Base-by-base conservation (phyloP, 2,797 vertebrate species). In the Brotula barbata region DNA sequence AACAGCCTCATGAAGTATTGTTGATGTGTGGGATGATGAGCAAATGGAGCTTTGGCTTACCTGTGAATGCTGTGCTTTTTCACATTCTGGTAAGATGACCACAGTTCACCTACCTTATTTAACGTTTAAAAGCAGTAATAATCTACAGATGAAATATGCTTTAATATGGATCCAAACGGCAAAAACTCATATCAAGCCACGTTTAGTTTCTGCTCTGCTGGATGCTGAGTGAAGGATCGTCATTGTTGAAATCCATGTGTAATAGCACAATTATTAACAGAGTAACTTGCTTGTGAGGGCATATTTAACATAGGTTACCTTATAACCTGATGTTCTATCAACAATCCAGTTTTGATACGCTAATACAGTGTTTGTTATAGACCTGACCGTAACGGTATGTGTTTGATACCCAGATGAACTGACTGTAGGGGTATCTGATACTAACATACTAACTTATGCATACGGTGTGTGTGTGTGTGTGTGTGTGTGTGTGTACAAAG, bases 181-280 rank as follows among this genome's bases (percentile, higher is more conserved):
- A 70, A 51, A 64, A 63, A 51, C 36, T 69, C 51, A 25, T 17
- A 46, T 70, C 40, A 63, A 75, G 56, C 66, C 66, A 69, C 71
- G 44, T 64, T 68, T 70, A 78, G 48, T 71, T 19, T 54, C 47
- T 58, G 66, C 25, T 28, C 25, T 28, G 25, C 25, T 65, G 76
- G 60, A 49, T 75, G 48, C 49, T 75, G 64, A 81, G 56, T 75
- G 54, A 78, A 71, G 59, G 64, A 69, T 75, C 37, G 51, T 64
- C 61, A 72, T 80, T 80, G 83, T 79, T 65, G 2, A 75, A 52
- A 53, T 23, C 34, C 19, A 16, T 50, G 16, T 74, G 55, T 68
- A 79, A 81, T 71, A 73, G 85, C 83, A 88, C 85, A 87, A 85
- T 45, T 65, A 67, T 52, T 67, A 57, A 77, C 7, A 12, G 8